Evolutionary conservation across 2,113 vertebrate genomes (phyloP), one percentile per base, ranked within the genome.

Genomic region (Limnothrissa miodon): DNA sequence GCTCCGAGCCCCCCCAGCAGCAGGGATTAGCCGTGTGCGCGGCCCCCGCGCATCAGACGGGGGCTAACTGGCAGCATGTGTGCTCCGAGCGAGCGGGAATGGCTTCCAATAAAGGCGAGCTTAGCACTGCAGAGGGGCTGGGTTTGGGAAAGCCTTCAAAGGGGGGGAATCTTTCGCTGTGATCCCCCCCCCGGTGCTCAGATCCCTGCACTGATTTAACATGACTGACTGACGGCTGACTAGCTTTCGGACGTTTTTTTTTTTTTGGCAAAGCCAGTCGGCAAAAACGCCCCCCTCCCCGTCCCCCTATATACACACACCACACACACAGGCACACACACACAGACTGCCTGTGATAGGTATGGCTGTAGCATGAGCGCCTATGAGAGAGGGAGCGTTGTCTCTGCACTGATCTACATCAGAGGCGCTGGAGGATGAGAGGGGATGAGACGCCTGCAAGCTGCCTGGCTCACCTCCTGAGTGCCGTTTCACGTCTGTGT

Each of bases 1-100:
- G 8, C n/a, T 66, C n/a, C 1, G 7, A 66, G 25, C 53, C n/a
- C 29, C n/a, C 29, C 8, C 29, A 70, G 29, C 53, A 89, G 48
- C 33, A 70, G 85, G 89, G 90, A 90, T 90, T 90, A 89, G n/a
- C 86, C 2, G 42, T 81, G 78, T 85, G 11, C 6, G 83, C 10
- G 1, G 62, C 84, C 83, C 83, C 83, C 83, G 86, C 5, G 90
- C 87, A 84, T 85, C 86, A 83, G 85, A 79, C 23, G 45, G 39
- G 87, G 59, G 82, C 87, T 53, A 39, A 84, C 85, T 84, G 29
- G 87, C 82, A 92, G 90, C 88, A 92, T 82, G 87, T 89, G 90
- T 74, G 66, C 66, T 74, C 66, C 85, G 82, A 66, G 70, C 86
- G 82, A 86, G 70, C 86, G 82, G 86, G 88, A 89, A 92, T 93